phyloP scores from a whole-genome alignment of 37 sponge, comb jelly and placozoan species.

The Amphimedon queenslandica region DNA sequence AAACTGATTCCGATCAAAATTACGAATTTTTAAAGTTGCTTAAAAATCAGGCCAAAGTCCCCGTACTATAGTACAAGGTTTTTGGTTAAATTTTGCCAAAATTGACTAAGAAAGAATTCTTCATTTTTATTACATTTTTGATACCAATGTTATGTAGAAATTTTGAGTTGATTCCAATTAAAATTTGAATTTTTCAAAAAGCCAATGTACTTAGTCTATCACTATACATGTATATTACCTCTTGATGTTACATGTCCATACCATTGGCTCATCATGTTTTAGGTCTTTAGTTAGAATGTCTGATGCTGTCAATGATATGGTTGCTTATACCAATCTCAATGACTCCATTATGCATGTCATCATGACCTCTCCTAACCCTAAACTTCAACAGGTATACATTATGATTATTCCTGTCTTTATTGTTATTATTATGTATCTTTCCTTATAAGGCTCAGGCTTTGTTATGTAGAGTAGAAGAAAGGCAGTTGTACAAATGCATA shows the following conservation, averaged over 20 bases:
- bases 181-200: no score
- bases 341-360: constrained; percentile 65
- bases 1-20: no score
- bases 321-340: constrained; percentile 72
- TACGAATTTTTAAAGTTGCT: no score
- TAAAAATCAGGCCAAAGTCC: no score
- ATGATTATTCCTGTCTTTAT: neutral
- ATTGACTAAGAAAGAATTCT: no score
- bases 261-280: neutral
- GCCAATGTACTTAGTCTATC: no score
- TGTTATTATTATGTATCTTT: constrained; percentile 4
- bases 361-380: constrained; percentile 30
- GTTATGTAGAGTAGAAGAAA: constrained; percentile 41
- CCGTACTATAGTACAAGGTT: no score
- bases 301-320: constrained; percentile 67
- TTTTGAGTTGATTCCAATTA: no score
- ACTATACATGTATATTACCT: no score
- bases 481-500: constrained; percentile 76
- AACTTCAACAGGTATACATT: constrained; percentile 49
- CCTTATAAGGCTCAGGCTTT: constrained; percentile 37
- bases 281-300: constrained; percentile 32
- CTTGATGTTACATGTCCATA: neutral
- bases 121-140: no score
- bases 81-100: no score
- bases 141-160: no score